Percentiles rank a stretch among this genome's conserved stretches.
Evolutionary conservation across 1,140 invertebrate genomes (phyloP).

Genomic region (Dendrolimus kikuchii): DNA sequence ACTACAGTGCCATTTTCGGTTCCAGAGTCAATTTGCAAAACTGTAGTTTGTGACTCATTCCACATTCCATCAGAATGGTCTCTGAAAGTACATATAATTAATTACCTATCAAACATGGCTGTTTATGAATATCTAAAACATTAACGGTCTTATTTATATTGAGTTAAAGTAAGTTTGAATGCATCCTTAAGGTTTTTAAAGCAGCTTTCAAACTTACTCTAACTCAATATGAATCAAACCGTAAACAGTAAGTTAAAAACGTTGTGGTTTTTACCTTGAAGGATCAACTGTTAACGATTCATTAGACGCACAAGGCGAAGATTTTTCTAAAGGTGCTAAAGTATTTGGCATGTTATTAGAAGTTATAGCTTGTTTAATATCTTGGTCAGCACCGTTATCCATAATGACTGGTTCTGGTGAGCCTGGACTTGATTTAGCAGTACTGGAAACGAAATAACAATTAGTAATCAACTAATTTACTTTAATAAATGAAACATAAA

Average conservation of each 20-base stretch:
- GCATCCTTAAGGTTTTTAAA: no score
- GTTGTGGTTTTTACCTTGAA: slow-evolving; percentile 60
- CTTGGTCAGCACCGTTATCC: slow-evolving; percentile 35
- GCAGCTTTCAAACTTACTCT: no score
- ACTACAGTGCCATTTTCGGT: slow-evolving; percentile 75
- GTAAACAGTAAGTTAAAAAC: not conserved
- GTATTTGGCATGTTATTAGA: slow-evolving; percentile 45
- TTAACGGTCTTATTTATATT: no score
- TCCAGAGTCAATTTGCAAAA: slow-evolving; percentile 82
- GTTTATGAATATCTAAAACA: no score
- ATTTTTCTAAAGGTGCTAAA: slow-evolving; percentile 56
- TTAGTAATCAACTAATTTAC: no score
- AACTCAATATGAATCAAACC: no score
- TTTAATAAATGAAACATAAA: no score
- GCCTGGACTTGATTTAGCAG: slow-evolving; percentile 71
- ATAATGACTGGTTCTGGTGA: slow-evolving; percentile 61
- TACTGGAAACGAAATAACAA: slow-evolving; percentile 35
- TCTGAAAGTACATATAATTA: slow-evolving; percentile 42
- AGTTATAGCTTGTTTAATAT: slow-evolving; percentile 37
- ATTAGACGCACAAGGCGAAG: slow-evolving; percentile 84
- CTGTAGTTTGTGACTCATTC: slow-evolving; percentile 90
- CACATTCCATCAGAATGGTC: slow-evolving; percentile 89
- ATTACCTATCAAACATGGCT: no score
- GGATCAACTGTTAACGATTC: slow-evolving; percentile 84
- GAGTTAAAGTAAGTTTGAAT: no score